These are phyloP conservation scores for Siderastrea siderea DNA, from an alignment of 92 coral and sea anemone genomes.

Conservation along the genomic window DNA sequence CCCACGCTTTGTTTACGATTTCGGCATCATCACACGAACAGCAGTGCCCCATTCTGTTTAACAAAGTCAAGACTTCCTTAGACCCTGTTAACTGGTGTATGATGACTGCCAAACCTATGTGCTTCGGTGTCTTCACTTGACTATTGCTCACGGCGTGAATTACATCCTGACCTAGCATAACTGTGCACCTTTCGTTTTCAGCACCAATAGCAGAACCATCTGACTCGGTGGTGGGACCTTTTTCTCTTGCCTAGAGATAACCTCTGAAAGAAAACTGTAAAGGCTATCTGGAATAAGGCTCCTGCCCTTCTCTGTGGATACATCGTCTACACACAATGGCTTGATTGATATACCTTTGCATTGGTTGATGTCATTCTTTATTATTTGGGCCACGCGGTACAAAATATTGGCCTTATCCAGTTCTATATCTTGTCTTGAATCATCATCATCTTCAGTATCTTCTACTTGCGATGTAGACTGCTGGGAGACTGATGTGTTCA, in stretches of 20 bases:
- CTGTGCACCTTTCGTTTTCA: background rate
- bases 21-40: constrained; percentile 38
- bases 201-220: background rate
- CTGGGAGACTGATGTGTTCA: constrained; percentile 20
- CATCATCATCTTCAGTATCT: constrained; percentile 11
- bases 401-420: background rate
- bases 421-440: background rate
- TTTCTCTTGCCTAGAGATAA: background rate
- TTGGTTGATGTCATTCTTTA: background rate
- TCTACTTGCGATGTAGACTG: too few species aligned
- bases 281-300: background rate
- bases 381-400: background rate
- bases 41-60: constrained; percentile 68
- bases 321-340: constrained; percentile 13
- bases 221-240: background rate
- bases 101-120: constrained; percentile 52
- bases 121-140: constrained; percentile 59
- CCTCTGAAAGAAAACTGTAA: background rate
- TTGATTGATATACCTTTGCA: constrained; percentile 21
- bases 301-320: background rate
- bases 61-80: constrained; percentile 50
- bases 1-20: constrained; percentile 40
- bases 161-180: constrained; percentile 45
- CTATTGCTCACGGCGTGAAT: constrained; percentile 31
- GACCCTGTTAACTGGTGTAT: constrained; percentile 57